Conservation (phyloP, 2,797 vertebrate genomes). For the Girardinus metallicus region DNA sequence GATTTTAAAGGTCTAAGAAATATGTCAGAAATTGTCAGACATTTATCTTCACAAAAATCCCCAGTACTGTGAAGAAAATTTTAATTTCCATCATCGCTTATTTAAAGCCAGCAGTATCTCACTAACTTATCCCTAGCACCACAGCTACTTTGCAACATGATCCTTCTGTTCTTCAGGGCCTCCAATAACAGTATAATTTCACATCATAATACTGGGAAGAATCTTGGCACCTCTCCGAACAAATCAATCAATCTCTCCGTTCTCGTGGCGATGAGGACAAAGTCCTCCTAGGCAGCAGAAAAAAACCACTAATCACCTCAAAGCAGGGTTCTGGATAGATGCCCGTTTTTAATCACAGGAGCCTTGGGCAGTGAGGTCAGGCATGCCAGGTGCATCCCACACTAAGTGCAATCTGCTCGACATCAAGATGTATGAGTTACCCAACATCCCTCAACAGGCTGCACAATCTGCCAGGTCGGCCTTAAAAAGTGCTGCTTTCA, state of each 20-base stretch:
- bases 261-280: constrained; percentile 22
- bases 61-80: background rate
- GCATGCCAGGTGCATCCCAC: constrained; percentile 61
- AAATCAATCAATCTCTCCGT: constrained; percentile 43
- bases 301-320: constrained; percentile 34
- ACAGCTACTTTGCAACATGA: constrained; percentile 36
- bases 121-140: constrained; percentile 13
- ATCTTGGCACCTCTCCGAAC: constrained; percentile 31
- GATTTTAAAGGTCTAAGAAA: too few species aligned
- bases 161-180: constrained; percentile 47
- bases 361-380: constrained; percentile 52
- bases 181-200: constrained; percentile 42
- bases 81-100: constrained; percentile 13
- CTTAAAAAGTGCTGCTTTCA: constrained; percentile 48
- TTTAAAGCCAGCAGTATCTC: constrained; percentile 40
- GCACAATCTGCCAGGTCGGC: constrained; percentile 51
- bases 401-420: constrained; percentile 63
- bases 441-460: constrained; percentile 47
- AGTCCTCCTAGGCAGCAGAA: constrained; percentile 14
- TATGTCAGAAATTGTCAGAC: background rate
- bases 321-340: constrained; percentile 45
- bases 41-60: constrained; percentile 3
- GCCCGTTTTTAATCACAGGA: constrained; percentile 55
- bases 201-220: constrained; percentile 49
- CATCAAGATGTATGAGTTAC: constrained; percentile 56